These are phyloP conservation scores for Oscheius myriophilus DNA, from an alignment of 2,888 invertebrate species.

Conservation along the genomic window DNA sequence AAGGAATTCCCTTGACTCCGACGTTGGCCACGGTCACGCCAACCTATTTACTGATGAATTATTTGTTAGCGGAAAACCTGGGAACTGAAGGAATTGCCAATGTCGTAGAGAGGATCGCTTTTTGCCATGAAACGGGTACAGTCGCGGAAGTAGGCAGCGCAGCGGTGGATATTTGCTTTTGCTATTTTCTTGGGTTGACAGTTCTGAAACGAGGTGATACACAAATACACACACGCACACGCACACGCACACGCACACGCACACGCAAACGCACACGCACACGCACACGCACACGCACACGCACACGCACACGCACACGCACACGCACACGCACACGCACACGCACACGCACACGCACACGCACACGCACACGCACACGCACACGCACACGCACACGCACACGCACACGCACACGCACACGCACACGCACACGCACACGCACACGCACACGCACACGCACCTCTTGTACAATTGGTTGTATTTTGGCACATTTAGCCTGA, in stretches of 20 bases:
- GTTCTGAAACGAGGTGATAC: constrained; percentile 23
- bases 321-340: too few relatives aligned
- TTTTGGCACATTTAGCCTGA: constrained; percentile 13
- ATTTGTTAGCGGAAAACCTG: constrained; percentile 31
- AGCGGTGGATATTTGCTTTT: constrained; percentile 39
- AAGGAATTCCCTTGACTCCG: constrained; percentile 65
- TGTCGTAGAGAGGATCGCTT: constrained; percentile 58
- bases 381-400: not conserved
- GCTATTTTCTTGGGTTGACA: constrained; percentile 40
- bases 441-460: not conserved
- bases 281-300: too few relatives aligned
- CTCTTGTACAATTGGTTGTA: constrained; percentile 9
- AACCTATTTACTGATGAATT: constrained; percentile 23
- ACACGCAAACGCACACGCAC: too few relatives aligned
- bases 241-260: too few relatives aligned
- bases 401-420: too few relatives aligned
- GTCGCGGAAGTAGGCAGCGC: constrained; percentile 55
- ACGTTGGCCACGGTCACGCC: constrained; percentile 60
- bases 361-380: too few relatives aligned
- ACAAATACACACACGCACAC: not conserved
- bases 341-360: too few relatives aligned
- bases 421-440: too few relatives aligned
- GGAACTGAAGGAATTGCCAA: constrained; percentile 57
- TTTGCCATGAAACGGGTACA: constrained; percentile 59
- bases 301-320: not conserved